Percentiles rank a stretch among this genome's conserved stretches.
Conservation (phyloP, 2,888 invertebrate genomes). For the Empis livida region DNA sequence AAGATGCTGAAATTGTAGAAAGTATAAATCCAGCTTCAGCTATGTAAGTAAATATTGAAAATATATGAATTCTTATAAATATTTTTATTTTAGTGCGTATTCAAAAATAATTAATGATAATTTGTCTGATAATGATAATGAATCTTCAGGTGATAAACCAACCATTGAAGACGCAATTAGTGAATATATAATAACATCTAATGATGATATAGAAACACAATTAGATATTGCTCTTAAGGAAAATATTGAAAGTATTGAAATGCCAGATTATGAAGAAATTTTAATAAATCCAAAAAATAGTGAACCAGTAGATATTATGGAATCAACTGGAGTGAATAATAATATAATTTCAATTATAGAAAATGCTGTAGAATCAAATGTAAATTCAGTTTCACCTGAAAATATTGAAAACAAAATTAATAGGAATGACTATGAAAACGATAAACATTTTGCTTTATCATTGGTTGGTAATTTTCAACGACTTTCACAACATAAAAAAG, state of each 20-base stretch:
- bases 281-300: not conserved
- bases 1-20: not conserved
- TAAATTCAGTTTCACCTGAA: not conserved
- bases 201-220: not conserved
- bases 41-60: not conserved
- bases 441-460: conserved; percentile 20
- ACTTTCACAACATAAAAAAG: conserved; percentile 14
- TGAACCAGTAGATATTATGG: too few species aligned
- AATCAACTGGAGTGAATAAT: not conserved
- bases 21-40: not conserved
- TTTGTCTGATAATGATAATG: too few species aligned
- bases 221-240: not conserved
- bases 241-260: not conserved
- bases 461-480: conserved; percentile 19
- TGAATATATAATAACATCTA: not conserved
- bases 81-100: too few species aligned
- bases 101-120: too few species aligned
- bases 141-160: too few species aligned
- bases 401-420: not conserved
- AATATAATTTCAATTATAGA: not conserved
- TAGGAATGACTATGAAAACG: conserved; percentile 14
- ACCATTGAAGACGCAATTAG: too few species aligned
- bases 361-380: not conserved
- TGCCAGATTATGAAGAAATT: not conserved
- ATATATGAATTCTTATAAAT: not conserved